These are phyloP conservation scores for Phalanger gymnotis DNA, from an alignment of 2,797 vertebrate species.

Conservation along the genomic window DNA sequence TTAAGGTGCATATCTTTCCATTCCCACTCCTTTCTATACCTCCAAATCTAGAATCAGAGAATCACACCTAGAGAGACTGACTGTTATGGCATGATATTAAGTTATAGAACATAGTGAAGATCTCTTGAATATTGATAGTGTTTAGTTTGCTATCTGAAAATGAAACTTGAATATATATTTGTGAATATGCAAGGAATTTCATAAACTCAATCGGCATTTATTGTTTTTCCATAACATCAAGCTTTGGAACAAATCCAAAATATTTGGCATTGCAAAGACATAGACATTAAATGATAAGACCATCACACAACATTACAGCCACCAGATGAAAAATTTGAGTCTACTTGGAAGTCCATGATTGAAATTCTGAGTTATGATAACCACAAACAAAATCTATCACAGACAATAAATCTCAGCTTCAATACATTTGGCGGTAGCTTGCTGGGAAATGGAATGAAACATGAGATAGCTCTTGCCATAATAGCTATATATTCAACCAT, in stretches of 20 bases:
- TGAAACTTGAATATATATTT: background rate
- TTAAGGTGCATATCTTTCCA: background rate
- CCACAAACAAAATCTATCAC: background rate
- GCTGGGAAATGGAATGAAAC: background rate
- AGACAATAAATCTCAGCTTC: background rate
- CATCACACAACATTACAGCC: background rate
- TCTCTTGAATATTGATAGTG: background rate
- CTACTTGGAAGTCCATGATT: background rate
- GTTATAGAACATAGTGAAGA: background rate
- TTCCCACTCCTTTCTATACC: background rate
- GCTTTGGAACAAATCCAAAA: background rate
- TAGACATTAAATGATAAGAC: background rate
- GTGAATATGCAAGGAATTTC: background rate
- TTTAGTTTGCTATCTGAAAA: background rate
- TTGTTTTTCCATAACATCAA: background rate
- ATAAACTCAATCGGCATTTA: background rate
- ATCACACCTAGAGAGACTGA: background rate
- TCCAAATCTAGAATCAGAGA: background rate
- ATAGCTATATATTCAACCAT: background rate
- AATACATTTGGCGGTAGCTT: background rate
- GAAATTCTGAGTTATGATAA: background rate
- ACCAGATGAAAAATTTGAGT: background rate
- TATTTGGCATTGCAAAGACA: background rate
- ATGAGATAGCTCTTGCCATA: background rate
- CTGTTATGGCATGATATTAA: background rate